Base-by-base conservation (phyloP, 2,888 invertebrate genomes). In the Tillus elongatus region DNA sequence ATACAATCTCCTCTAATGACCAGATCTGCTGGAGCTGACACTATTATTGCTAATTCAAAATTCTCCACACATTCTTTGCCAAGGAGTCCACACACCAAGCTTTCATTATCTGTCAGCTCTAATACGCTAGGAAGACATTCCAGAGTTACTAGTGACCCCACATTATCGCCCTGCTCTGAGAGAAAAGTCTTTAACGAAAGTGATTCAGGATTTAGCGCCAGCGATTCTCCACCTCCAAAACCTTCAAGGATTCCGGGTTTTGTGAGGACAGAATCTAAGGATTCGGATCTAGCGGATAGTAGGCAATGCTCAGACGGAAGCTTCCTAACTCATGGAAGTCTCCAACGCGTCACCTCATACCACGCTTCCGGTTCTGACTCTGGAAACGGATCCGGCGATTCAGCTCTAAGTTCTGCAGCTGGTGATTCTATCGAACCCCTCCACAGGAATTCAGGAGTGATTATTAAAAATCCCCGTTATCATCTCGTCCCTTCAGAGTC, bases 331-430 rank as follows among this genome's bases (percentile, higher is more conserved):
- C 58, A 61, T 42, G 64, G 68, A 11, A 64, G 61, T 24, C 51
- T 71, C 15, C 71, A 72, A 50, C 56, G 72, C 33, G 67, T 73
- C 4, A 67, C 71, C 1, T 73, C 80, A 1, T 85, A 86, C 50
- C 84, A 83, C 46, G 82, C 85, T 0, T 87, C 86, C 15, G 88
- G 88, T 1, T 88, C 88, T 0, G 89, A 90, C 65, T 89, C 88
- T 1, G 89, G 89, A 1, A 89, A 89, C 54, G 89, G 88, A 0
- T 88, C 88, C 0, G 89, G 88, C 0, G 89, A 89, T 61, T 85
- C 85, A 0, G 79, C 79, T 1, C 74, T 81, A 53, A 82, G 81
- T 51, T 80, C 79, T 3, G 79, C 76, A 0, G 70, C 72, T 2
- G 77, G 78, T 6, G 73, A 75, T 39, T 72, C 75, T 9, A n/a